A percentile compares a stretch with the other conserved stretches of the same genome.
phyloP scores from a whole-genome alignment of 2,888 invertebrate genomes.

The Aspidiotus destructor region DNA sequence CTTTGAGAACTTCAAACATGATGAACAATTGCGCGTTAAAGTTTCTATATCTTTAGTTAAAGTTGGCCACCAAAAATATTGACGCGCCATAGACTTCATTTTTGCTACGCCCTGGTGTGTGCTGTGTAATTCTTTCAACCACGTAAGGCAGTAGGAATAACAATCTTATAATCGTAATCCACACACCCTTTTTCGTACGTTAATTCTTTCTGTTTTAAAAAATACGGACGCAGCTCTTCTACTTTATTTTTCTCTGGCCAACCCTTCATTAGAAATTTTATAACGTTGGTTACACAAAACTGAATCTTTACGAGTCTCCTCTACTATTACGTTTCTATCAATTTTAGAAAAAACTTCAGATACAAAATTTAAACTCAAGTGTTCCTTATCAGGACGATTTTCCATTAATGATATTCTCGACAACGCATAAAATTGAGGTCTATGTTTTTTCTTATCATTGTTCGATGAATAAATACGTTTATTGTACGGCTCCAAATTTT shows the following conservation, averaged over 20 bases:
- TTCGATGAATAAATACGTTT: too few species aligned
- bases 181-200: not conserved
- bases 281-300: not conserved
- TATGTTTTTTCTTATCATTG: too few species aligned
- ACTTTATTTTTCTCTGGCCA: constrained; percentile 3
- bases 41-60: constrained; percentile 5
- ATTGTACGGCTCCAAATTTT: too few species aligned
- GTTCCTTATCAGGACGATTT: not conserved
- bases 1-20: constrained; percentile 6
- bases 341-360: constrained; percentile 9
- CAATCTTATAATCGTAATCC: not conserved
- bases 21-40: not conserved
- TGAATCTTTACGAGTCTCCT: constrained; percentile 5
- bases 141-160: constrained; percentile 4
- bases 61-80: not conserved
- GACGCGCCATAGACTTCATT: constrained; percentile 38
- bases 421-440: too few species aligned
- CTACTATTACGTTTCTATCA: not conserved
- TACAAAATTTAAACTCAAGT: not conserved
- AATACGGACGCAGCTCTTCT: not conserved
- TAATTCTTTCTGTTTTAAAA: constrained; percentile 1
- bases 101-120: constrained; percentile 38
- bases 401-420: too few species aligned
- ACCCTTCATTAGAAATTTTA: not conserved
- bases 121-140: constrained; percentile 37